Percentiles rank a stretch among this genome's conserved stretches.
Evolutionary conservation across 1,140 invertebrate species (phyloP).

Genomic region (Formica exsecta): DNA sequence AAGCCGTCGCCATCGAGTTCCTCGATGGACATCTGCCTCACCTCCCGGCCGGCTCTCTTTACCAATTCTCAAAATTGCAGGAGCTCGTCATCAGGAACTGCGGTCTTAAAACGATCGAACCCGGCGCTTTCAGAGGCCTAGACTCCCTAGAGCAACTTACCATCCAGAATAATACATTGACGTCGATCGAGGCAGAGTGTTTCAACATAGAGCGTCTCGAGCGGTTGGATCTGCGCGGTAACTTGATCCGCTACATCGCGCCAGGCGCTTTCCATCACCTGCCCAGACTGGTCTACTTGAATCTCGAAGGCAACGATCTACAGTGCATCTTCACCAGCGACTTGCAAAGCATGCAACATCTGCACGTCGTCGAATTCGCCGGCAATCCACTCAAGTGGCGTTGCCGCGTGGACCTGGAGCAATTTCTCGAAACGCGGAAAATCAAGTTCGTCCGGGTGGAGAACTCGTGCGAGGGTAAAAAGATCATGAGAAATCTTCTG

Average conservation of each 20-base stretch:
- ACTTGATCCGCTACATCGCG: constrained; percentile 76
- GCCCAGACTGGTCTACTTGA: constrained; percentile 70
- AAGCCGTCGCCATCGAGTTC: constrained; percentile 74
- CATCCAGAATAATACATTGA: constrained; percentile 74
- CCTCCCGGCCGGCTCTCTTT: constrained; percentile 59
- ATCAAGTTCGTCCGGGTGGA: constrained; percentile 75
- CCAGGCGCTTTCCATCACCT: constrained; percentile 71
- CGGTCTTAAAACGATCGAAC: constrained; percentile 69
- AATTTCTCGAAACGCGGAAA: constrained; percentile 75
- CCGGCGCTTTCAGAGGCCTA: constrained; percentile 68
- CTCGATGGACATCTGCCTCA: constrained; percentile 70
- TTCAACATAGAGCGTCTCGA: constrained; percentile 70
- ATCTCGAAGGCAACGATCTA: constrained; percentile 77
- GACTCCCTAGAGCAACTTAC: constrained; percentile 69
- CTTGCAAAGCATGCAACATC: constrained; percentile 68
- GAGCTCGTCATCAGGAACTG: constrained; percentile 75
- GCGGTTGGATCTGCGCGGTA: constrained; percentile 75
- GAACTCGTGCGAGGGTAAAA: constrained; percentile 77
- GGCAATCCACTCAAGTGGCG: constrained; percentile 79
- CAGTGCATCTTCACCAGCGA: constrained; percentile 77
- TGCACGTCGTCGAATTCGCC: constrained; percentile 74
- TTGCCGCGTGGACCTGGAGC: constrained; percentile 77
- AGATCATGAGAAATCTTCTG: constrained; percentile 70
- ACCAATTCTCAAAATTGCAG: constrained; percentile 68
- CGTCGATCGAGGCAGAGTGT: constrained; percentile 68